Percentiles rank a stretch among this genome's conserved stretches.
Conservation (phyloP, 1,140 invertebrate species). For the Drosophila lowei region DNA sequence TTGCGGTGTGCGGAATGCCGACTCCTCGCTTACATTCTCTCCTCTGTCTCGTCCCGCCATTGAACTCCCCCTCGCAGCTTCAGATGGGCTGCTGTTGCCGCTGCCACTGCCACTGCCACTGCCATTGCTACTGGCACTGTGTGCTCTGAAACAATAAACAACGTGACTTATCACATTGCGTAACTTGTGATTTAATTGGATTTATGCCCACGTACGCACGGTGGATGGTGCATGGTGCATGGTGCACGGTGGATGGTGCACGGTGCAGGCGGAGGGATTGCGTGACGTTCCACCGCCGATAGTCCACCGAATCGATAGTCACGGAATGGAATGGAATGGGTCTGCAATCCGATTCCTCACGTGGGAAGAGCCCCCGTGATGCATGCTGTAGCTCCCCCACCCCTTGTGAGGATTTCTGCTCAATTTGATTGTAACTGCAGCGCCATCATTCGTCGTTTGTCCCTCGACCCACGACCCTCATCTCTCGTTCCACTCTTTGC, state of each 20-base stretch:
- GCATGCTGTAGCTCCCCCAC: conserved; percentile 4
- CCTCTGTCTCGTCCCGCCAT: too few species aligned
- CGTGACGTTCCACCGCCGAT: too few species aligned
- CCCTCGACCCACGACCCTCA: not conserved
- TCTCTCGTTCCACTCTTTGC: not conserved
- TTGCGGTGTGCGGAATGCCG: conserved; percentile 51
- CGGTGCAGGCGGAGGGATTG: too few species aligned
- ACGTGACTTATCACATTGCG: conserved; percentile 81
- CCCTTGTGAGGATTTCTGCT: conserved; percentile 36
- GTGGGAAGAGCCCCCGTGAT: conserved; percentile 5
- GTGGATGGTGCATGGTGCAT: not conserved
- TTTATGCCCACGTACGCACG: conserved; percentile 64
- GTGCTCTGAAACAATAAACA: conserved; percentile 74
- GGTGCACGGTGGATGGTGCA: not conserved
- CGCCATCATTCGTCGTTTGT: not conserved
- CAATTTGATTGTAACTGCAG: conserved; percentile 67
- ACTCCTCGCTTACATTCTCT: not conserved
- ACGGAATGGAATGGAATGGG: conserved; percentile 4
- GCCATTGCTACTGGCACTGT: conserved; percentile 12
- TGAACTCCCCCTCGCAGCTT: not conserved
- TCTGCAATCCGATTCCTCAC: not conserved
- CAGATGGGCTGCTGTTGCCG: not conserved
- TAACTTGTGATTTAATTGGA: conserved; percentile 81
- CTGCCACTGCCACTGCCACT: conserved; percentile 4
- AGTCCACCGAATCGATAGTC: conserved; percentile 10